Evolutionary conservation across 2,888 invertebrate species (phyloP).

Genomic region (Drosophila ochracea): DNA sequence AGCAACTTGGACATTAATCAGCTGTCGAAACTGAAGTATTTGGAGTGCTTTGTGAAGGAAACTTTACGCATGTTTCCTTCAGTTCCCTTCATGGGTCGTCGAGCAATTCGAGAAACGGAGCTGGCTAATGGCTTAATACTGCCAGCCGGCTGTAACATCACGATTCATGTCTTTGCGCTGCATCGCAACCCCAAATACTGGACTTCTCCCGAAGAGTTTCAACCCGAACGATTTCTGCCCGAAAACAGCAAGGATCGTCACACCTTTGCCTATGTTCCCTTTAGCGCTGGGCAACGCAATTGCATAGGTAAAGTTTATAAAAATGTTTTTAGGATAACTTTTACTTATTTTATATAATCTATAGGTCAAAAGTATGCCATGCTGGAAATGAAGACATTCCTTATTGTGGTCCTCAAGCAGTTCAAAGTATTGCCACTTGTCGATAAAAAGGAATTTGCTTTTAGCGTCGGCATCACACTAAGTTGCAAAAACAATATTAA

Average conservation of each 20-base stretch:
- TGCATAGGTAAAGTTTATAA: constrained; percentile 74
- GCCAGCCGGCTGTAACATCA: constrained; percentile 69
- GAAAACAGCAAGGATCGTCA: constrained; percentile 85
- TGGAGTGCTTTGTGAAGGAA: constrained; percentile 71
- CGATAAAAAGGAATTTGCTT: constrained; percentile 47
- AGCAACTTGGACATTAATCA: constrained; percentile 55
- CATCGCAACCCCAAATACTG: constrained; percentile 76
- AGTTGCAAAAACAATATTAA: constrained; percentile 51
- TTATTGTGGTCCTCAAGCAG: constrained; percentile 66
- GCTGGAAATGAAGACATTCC: constrained; percentile 77
- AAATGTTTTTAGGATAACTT: not conserved
- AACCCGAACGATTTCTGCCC: constrained; percentile 83
- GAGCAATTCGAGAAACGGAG: constrained; percentile 83
- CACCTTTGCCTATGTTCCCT: constrained; percentile 81
- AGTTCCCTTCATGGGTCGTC: constrained; percentile 87
- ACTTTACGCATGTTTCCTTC: constrained; percentile 87
- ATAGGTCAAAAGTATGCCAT: constrained; percentile 78
- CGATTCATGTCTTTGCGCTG: constrained; percentile 74
- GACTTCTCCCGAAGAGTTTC: constrained; percentile 73
- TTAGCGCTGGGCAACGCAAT: constrained; percentile 84
- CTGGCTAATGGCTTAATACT: constrained; percentile 72
- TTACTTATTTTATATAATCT: not conserved
- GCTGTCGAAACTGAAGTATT: constrained; percentile 52
- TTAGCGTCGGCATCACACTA: constrained; percentile 45
- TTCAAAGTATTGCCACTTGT: constrained; percentile 60